A percentile compares a stretch with the other conserved stretches of the same genome.
phyloP scores from a whole-genome alignment of 2,888 invertebrate species.

The Drosophila stalkeri region DNA sequence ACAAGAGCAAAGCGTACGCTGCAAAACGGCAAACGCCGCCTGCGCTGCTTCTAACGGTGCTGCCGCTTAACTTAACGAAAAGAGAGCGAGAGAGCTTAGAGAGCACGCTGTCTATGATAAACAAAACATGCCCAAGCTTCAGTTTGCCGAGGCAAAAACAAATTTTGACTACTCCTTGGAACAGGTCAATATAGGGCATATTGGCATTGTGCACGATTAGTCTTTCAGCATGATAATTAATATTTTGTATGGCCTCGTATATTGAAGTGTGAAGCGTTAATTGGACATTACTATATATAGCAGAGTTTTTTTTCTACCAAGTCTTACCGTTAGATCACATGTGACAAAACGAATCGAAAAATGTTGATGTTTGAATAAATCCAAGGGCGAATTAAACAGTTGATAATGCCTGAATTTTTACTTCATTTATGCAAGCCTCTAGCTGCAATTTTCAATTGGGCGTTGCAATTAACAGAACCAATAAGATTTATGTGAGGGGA shows the following conservation, averaged over 20 bases:
- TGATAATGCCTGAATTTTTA: not conserved
- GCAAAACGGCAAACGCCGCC: conserved; percentile 23
- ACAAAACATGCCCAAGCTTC: conserved; percentile 19
- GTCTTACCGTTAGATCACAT: not conserved
- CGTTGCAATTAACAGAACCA: not conserved
- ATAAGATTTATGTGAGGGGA: too few relatives aligned
- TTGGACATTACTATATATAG: conserved; percentile 1
- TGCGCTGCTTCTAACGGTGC: conserved; percentile 55
- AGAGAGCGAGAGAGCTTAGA: conserved; percentile 9
- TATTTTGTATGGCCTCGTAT: not conserved
- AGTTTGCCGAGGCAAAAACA: not conserved
- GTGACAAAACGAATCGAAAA: not conserved
- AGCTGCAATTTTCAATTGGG: not conserved
- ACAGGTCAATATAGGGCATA: not conserved
- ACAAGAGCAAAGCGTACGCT: conserved; percentile 37
- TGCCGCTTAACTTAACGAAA: conserved; percentile 38
- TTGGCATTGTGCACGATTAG: conserved; percentile 1
- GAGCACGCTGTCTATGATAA: conserved; percentile 30
- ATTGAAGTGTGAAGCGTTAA: not conserved
- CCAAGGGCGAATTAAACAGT: not conserved
- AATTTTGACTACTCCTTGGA: not conserved
- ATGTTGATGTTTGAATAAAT: not conserved
- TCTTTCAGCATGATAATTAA: not conserved
- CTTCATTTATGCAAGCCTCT: not conserved
- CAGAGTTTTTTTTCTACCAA: not conserved